Evolutionary conservation across 2,113 vertebrate species (phyloP).

Genomic region (Caracal caracal): DNA sequence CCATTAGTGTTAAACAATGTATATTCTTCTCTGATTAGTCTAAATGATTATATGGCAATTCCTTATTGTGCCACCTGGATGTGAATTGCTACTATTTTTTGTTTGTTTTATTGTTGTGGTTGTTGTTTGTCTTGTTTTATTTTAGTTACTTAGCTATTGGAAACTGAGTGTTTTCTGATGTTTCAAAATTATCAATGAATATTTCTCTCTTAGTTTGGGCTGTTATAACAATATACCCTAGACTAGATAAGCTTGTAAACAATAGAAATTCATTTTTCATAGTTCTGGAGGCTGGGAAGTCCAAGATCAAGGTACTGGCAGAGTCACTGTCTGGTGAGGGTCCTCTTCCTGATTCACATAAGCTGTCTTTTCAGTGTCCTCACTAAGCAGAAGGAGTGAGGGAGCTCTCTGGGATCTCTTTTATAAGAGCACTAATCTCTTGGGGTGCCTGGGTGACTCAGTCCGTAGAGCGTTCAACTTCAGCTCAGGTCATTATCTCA

Average conservation of each 20-base stretch:
- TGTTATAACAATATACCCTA: background rate
- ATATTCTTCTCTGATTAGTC: background rate
- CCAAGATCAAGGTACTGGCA: background rate
- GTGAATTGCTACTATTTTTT: background rate
- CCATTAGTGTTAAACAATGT: background rate
- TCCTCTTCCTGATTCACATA: background rate
- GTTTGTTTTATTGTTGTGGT: background rate
- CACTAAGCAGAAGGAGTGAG: background rate
- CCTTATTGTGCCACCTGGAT: background rate
- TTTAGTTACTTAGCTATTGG: background rate
- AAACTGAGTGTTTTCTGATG: background rate
- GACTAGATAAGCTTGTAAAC: background rate
- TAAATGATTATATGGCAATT: background rate
- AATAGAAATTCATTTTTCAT: background rate
- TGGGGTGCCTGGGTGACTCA: too few relatives aligned
- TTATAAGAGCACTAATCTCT: background rate
- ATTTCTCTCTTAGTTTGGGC: background rate
- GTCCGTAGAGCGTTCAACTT: too few relatives aligned
- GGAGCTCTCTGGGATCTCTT: background rate
- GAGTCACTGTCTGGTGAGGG: background rate
- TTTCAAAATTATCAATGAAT: background rate
- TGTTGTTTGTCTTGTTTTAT: background rate
- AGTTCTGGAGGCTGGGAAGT: background rate
- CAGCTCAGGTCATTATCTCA: too few relatives aligned
- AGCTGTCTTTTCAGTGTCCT: background rate